These are phyloP conservation scores for Melangyna quadrimaculata DNA, from an alignment of 2,888 invertebrate genomes.

Conservation along the genomic window DNA sequence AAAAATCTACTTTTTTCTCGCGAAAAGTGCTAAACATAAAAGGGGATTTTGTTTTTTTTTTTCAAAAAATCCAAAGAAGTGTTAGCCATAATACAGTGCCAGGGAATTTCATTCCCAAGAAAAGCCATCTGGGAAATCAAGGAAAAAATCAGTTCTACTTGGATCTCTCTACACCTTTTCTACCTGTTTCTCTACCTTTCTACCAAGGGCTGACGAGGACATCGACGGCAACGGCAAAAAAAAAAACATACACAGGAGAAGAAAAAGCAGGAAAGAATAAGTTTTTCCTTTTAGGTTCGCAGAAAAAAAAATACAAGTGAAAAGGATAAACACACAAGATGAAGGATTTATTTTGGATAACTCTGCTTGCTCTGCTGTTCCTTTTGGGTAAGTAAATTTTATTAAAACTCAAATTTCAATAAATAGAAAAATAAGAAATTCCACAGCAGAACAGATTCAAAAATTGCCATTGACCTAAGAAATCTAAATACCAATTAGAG, in stretches of 20 bases:
- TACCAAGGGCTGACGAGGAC: constrained; percentile 23
- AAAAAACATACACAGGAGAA: neutral
- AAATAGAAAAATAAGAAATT: neutral
- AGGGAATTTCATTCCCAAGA: constrained; percentile 27
- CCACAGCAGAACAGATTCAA: neutral
- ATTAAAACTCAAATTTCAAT: neutral
- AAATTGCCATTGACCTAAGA: too few relatives aligned
- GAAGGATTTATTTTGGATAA: constrained; percentile 65
- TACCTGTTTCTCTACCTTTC: constrained; percentile 43
- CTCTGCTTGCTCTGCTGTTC: constrained; percentile 59
- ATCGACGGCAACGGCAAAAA: neutral
- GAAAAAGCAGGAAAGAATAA: constrained; percentile 25
- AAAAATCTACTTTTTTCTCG: neutral
- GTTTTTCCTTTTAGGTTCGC: constrained; percentile 28
- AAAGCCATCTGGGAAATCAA: constrained; percentile 29
- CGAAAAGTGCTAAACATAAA: constrained; percentile 34
- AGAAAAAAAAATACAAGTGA: constrained; percentile 16
- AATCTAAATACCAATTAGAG: neutral
- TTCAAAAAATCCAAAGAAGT: constrained; percentile 45
- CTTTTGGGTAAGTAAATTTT: constrained; percentile 47
- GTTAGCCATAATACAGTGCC: constrained; percentile 28
- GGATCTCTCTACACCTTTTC: constrained; percentile 20
- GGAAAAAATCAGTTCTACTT: constrained; percentile 11
- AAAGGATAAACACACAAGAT: constrained; percentile 61
- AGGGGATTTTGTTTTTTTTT: neutral